phyloP scores from a whole-genome alignment of 2,113 vertebrate genomes.

The Craseonycteris thonglongyai region DNA sequence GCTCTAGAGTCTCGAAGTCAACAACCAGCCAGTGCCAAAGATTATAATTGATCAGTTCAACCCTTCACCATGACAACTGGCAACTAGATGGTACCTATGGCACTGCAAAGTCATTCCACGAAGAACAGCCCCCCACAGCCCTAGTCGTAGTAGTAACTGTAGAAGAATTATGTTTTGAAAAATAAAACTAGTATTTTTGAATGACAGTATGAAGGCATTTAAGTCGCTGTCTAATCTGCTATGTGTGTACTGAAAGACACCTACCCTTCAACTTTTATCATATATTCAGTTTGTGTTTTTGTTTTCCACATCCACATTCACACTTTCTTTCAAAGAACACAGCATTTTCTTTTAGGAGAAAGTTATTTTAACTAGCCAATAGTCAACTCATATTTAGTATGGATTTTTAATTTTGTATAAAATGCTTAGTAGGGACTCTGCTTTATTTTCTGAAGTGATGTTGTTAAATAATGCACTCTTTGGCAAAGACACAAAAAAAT shows the following conservation, averaged over 20 bases:
- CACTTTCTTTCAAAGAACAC: constrained; percentile 34
- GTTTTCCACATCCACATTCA: background rate
- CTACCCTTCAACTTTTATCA: background rate
- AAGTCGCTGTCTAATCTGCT: background rate
- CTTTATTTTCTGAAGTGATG: constrained; percentile 21
- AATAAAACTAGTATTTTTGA: background rate
- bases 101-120: background rate
- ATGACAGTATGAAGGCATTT: background rate
- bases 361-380: constrained; percentile 16
- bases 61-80: background rate
- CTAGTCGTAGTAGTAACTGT: background rate
- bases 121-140: background rate
- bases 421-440: constrained; percentile 15
- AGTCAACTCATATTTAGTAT: constrained; percentile 34
- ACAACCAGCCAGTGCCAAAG: background rate
- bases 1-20: background rate
- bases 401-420: constrained; percentile 34
- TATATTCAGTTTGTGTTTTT: background rate
- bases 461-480: constrained; percentile 17
- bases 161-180: background rate
- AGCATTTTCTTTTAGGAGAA: constrained; percentile 4
- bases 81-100: background rate
- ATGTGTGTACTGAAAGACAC: background rate
- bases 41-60: background rate
- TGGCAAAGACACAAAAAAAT: constrained; percentile 19